These are phyloP conservation scores for Pollenia griseotomentosa DNA, from an alignment of 2,888 invertebrate genomes.

Conservation along the genomic window DNA sequence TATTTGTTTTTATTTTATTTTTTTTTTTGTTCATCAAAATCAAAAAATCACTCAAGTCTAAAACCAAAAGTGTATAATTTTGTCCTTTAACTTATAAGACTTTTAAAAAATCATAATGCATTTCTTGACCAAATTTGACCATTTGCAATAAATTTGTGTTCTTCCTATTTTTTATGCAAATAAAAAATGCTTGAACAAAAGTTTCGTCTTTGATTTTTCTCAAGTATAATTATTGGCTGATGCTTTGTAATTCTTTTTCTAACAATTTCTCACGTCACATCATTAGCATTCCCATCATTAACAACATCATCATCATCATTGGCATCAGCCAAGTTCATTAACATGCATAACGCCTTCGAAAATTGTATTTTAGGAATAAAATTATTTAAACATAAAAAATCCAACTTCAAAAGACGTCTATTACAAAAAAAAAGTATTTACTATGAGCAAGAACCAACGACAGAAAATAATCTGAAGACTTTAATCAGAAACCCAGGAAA, in stretches of 20 bases:
- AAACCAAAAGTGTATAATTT: no score
- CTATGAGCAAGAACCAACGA: not conserved
- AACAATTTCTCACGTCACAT: conserved; percentile 43
- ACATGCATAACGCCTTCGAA: conserved; percentile 61
- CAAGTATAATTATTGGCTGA: conserved; percentile 35
- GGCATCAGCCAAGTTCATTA: conserved; percentile 68
- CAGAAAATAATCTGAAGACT: not conserved
- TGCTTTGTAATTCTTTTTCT: conserved; percentile 9
- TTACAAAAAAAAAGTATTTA: conserved; percentile 6
- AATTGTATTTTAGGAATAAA: conserved; percentile 36
- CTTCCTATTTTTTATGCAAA: not conserved
- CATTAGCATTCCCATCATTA: not conserved
- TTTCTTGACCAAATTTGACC: not conserved
- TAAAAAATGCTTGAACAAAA: not conserved
- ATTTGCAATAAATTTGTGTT: not conserved
- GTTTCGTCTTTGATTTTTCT: conserved; percentile 42
- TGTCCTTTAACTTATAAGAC: no score
- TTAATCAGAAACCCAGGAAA: conserved; percentile 24
- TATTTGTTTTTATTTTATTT: no score
- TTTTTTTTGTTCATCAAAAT: no score
- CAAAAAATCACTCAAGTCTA: no score
- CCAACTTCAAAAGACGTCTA: conserved; percentile 67
- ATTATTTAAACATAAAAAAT: conserved; percentile 38
- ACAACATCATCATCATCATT: conserved; percentile 24
- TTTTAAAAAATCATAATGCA: not conserved